Evolutionary conservation across 2,888 invertebrate genomes (phyloP).

Genomic region (Temnothorax rugatulus): DNA sequence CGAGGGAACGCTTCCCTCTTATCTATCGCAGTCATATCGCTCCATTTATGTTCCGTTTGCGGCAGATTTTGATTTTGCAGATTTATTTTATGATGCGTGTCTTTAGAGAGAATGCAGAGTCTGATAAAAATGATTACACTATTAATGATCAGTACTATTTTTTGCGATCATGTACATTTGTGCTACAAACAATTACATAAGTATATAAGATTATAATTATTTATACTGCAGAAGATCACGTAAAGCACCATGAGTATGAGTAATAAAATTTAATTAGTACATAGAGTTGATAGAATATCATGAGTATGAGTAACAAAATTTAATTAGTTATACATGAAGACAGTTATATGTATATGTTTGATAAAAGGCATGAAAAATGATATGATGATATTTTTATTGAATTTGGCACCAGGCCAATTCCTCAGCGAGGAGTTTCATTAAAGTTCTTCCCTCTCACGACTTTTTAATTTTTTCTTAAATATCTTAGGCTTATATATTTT

Average conservation of each 20-base stretch:
- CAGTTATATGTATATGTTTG: slow-evolving; percentile 5
- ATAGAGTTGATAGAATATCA: background rate
- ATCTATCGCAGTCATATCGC: slow-evolving; percentile 22
- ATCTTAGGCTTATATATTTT: background rate
- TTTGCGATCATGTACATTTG: background rate
- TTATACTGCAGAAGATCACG: background rate
- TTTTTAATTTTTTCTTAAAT: background rate
- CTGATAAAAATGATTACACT: background rate
- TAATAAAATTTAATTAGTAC: slow-evolving; percentile 31
- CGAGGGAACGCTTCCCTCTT: slow-evolving; percentile 38
- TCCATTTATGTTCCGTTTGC: background rate
- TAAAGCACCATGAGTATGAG: background rate
- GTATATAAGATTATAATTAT: background rate
- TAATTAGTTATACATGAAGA: slow-evolving; percentile 4
- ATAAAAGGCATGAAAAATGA: background rate
- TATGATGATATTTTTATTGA: slow-evolving; percentile 3
- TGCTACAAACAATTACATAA: background rate
- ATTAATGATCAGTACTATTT: background rate
- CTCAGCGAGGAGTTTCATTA: background rate
- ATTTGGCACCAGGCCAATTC: background rate
- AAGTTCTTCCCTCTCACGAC: background rate
- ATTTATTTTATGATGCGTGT: slow-evolving; percentile 10
- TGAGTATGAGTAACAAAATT: slow-evolving; percentile 19
- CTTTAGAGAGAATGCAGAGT: background rate
- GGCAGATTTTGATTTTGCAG: slow-evolving; percentile 14